Evolutionary conservation across 92 coral and sea anemone species (phyloP).

Genomic region (Epizoanthus scotinus): DNA sequence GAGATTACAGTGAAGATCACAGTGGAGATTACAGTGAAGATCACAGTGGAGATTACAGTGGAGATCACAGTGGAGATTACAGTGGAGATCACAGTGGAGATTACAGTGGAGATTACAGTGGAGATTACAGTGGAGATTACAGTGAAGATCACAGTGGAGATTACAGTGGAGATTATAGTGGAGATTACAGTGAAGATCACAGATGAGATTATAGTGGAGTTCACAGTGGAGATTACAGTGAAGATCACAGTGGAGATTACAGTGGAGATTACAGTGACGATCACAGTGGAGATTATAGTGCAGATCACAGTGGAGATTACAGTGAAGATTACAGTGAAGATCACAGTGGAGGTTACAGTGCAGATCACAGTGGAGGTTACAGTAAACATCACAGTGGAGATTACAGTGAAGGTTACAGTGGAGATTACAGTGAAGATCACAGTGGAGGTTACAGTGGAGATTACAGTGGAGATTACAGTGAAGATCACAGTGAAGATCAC

Average conservation of each 20-base stretch:
- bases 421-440: too few relatives aligned
- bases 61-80: too few relatives aligned
- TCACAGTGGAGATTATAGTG: too few relatives aligned
- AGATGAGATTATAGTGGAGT: neutral
- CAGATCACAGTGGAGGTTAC: neutral
- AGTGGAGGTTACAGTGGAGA: too few relatives aligned
- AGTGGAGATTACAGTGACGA: too few relatives aligned
- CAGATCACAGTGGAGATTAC: neutral
- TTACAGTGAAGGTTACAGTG: neutral
- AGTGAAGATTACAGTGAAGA: neutral
- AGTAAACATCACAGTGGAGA: neutral
- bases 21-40: neutral
- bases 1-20: neutral
- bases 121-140: neutral
- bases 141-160: neutral
- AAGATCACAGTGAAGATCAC: too few relatives aligned
- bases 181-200: neutral
- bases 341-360: neutral
- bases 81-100: too few relatives aligned
- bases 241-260: too few relatives aligned
- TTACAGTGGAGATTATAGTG: too few relatives aligned
- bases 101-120: too few relatives aligned
- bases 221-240: neutral
- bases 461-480: too few relatives aligned
- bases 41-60: too few relatives aligned